A percentile compares a stretch with the other conserved stretches of the same genome.
Conservation (phyloP, 2,113 vertebrate species). For the Dissostichus mawsoni region DNA sequence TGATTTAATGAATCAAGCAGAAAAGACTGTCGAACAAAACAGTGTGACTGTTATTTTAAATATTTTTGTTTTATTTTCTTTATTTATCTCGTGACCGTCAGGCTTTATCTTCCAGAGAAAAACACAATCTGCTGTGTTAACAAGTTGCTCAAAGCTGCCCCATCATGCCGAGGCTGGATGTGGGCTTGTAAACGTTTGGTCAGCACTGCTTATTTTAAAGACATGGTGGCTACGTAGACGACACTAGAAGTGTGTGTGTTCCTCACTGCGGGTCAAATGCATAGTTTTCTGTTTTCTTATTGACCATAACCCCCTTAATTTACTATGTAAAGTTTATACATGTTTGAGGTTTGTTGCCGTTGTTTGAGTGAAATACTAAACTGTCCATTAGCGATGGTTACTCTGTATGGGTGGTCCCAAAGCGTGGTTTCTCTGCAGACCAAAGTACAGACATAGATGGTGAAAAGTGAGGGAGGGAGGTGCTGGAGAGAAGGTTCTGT, state of each 20-base stretch:
- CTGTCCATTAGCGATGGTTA: conserved; percentile 5
- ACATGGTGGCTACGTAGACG: not conserved
- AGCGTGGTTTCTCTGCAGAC: conserved; percentile 10
- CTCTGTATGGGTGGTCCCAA: conserved; percentile 41
- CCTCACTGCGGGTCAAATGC: not conserved
- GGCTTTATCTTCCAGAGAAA: conserved; percentile 12
- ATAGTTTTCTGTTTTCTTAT: conserved; percentile 4
- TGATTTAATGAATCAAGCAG: conserved; percentile 27
- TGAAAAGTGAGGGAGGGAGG: not conserved
- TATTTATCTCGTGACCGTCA: not conserved
- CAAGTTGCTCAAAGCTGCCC: conserved; percentile 51
- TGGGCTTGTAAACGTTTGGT: conserved; percentile 42
- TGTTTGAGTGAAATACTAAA: conserved; percentile 37
- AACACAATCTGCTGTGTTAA: conserved; percentile 40
- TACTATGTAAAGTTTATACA: conserved; percentile 22
- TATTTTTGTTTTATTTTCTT: not conserved
- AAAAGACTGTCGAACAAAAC: not conserved
- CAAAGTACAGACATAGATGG: not conserved
- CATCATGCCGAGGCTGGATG: conserved; percentile 32
- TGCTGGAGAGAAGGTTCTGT: not conserved
- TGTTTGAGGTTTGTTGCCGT: not conserved
- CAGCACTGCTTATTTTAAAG: conserved; percentile 23
- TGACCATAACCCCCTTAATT: not conserved
- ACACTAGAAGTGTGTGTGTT: conserved; percentile 1
- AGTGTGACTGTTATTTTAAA: not conserved